Evolutionary conservation across 2,888 invertebrate genomes (phyloP).

Genomic region (Chalcosyrphus nemorum): DNA sequence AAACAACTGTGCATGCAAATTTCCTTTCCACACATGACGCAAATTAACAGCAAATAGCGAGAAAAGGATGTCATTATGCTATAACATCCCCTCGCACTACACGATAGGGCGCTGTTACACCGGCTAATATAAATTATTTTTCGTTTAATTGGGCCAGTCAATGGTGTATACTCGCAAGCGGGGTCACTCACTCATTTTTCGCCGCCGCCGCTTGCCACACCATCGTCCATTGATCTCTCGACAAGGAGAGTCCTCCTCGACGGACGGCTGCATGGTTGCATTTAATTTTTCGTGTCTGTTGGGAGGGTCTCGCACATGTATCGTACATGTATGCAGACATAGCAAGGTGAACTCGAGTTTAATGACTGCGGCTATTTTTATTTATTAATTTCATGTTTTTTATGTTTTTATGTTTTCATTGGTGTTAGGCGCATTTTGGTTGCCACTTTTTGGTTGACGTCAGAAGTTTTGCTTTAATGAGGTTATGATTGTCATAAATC

Average conservation of each 20-base stretch:
- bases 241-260: slow-evolving; percentile 5
- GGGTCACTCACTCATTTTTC: slow-evolving; percentile 6
- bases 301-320: background rate
- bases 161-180: background rate
- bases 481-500: background rate
- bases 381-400: slow-evolving; percentile 20
- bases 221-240: slow-evolving; percentile 26
- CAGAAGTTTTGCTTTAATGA: background rate
- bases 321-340: background rate
- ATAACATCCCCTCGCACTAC: background rate
- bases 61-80: slow-evolving; percentile 3
- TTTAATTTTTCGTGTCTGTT: slow-evolving; percentile 22
- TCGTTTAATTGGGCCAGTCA: slow-evolving; percentile 13
- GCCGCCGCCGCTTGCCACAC: background rate
- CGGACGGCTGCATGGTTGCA: slow-evolving; percentile 26
- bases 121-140: background rate
- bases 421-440: background rate
- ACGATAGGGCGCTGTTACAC: background rate
- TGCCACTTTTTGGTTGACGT: background rate
- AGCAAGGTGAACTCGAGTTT: slow-evolving; percentile 2
- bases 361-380: slow-evolving; percentile 22
- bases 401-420: background rate
- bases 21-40: slow-evolving; percentile 2
- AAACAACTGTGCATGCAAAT: slow-evolving; percentile 25
- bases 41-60: background rate